Percentiles rank a stretch among this genome's conserved stretches.
Evolutionary conservation across 2,113 vertebrate genomes (phyloP).

Genomic region (Dicentrarchus labrax): DNA sequence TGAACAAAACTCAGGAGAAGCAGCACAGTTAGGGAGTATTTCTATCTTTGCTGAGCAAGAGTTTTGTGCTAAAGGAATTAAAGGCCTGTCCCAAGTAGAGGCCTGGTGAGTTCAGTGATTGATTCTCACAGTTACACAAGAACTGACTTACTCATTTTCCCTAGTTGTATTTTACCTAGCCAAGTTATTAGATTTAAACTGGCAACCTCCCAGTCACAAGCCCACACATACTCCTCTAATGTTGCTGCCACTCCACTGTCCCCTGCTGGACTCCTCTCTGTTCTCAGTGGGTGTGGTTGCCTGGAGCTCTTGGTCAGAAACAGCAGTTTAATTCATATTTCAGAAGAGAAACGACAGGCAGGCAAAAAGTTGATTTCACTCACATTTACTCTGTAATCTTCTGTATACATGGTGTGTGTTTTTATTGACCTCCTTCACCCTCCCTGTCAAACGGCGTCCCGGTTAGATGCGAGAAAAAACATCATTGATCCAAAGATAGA

Average conservation of each 20-base stretch:
- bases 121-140: not conserved
- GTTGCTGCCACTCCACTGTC: not conserved
- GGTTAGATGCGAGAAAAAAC: conserved; percentile 43
- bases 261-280: conserved; percentile 2
- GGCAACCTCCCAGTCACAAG: conserved; percentile 14
- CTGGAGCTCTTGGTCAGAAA: conserved; percentile 17
- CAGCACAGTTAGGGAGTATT: too few relatives aligned
- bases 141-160: conserved; percentile 24
- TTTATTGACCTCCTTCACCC: conserved; percentile 37
- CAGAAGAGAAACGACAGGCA: conserved; percentile 13
- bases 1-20: too few relatives aligned
- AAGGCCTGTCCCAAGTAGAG: too few relatives aligned
- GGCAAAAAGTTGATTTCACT: conserved; percentile 29
- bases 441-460: not conserved
- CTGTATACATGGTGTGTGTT: conserved; percentile 20
- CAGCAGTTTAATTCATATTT: conserved; percentile 32
- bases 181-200: conserved; percentile 2
- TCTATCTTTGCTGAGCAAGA: too few relatives aligned
- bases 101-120: too few relatives aligned
- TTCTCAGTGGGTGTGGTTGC: not conserved
- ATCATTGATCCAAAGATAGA: conserved; percentile 60
- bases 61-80: too few relatives aligned
- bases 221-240: conserved; percentile 2
- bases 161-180: not conserved
- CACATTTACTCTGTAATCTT: conserved; percentile 30